Conservation (phyloP, 2,888 invertebrate species). For the Lasioglossum marginatum region DNA sequence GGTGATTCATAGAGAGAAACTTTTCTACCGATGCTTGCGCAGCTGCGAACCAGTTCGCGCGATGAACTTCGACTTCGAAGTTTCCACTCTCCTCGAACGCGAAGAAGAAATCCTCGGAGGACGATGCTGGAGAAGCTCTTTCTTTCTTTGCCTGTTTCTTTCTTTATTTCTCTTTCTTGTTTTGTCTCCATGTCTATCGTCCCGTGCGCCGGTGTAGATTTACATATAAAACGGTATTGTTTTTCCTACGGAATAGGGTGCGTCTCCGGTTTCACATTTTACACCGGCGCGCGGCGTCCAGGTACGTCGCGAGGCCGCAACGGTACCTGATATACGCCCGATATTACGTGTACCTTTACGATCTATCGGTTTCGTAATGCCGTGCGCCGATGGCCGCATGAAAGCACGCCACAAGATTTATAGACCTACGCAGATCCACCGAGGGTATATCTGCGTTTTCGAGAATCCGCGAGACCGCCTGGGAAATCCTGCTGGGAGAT, state of each 20-base stretch:
- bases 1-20: conserved; percentile 46
- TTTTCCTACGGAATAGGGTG: conserved; percentile 63
- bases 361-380: conserved; percentile 53
- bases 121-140: conserved; percentile 24
- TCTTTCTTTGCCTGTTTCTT: neutral
- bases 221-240: conserved; percentile 71
- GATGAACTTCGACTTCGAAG: conserved; percentile 29
- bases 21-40: neutral
- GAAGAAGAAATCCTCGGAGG: conserved; percentile 22
- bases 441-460: neutral
- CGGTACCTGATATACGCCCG: conserved; percentile 62
- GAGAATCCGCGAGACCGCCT: neutral
- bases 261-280: conserved; percentile 64
- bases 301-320: conserved; percentile 63
- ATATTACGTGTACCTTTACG: conserved; percentile 48
- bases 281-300: conserved; percentile 38
- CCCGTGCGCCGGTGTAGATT: conserved; percentile 53
- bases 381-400: conserved; percentile 43
- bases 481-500: neutral
- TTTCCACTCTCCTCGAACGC: conserved; percentile 10
- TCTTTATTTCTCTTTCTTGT: neutral
- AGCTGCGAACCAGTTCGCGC: neutral
- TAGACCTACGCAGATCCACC: conserved; percentile 5
- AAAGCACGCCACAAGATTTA: conserved; percentile 30
- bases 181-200: neutral